phyloP scores from a whole-genome alignment of 2,113 vertebrate species.

The human region GRCh38 chr17:48470501-48471000 shows the following conservation, averaged over 20 bases:
- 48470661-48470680: neutral
- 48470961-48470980: no score
- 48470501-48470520: neutral
- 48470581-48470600: neutral
- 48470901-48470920: neutral
- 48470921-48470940: neutral
- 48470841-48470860: neutral
- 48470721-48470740: neutral
- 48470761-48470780: neutral
- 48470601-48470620: neutral
- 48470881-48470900: neutral
- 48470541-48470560: neutral
- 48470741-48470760: neutral
- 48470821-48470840: constrained; percentile 29
- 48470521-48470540: neutral
- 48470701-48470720: neutral
- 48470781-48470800: neutral
- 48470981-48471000: no score
- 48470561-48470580: neutral
- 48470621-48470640: neutral
- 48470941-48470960: no score
- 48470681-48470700: neutral
- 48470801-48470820: neutral
- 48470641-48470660: neutral
- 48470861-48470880: neutral